Evolutionary conservation across 2,888 invertebrate species (phyloP).

Genomic region (Meghimatium bilineatum): DNA sequence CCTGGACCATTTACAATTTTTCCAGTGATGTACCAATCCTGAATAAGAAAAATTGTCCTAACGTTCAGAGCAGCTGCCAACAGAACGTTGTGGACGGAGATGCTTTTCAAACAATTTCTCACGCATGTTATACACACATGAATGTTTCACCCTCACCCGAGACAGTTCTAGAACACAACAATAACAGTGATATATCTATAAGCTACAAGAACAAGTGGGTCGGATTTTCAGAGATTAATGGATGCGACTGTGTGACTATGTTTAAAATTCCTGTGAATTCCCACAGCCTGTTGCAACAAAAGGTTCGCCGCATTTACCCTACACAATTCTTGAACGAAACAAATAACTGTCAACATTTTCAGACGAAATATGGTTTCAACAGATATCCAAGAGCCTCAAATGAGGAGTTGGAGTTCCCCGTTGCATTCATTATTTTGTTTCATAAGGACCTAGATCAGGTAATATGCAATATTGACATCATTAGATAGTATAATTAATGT

Average conservation of each 20-base stretch:
- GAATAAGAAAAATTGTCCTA: background rate
- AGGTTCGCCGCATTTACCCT: background rate
- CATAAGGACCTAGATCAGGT: slow-evolving; percentile 44
- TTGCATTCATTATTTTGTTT: slow-evolving; percentile 38
- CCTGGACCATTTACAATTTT: background rate
- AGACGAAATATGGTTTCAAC: background rate
- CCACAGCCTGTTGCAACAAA: background rate
- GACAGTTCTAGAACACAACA: background rate
- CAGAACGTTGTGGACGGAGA: too few relatives aligned
- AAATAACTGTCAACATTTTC: background rate
- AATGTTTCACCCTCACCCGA: background rate
- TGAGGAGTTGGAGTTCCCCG: slow-evolving; percentile 34
- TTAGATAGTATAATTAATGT: background rate
- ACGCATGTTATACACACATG: background rate
- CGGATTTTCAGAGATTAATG: slow-evolving; percentile 16
- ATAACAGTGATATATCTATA: background rate
- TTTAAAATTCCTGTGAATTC: background rate
- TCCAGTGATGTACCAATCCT: background rate
- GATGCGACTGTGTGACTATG: background rate
- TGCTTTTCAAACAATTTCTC: background rate
- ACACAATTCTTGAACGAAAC: slow-evolving; percentile 18
- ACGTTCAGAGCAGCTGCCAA: background rate
- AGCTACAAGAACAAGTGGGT: slow-evolving; percentile 36
- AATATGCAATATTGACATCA: background rate
- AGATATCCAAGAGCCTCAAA: slow-evolving; percentile 12